These are phyloP conservation scores for Rachycentron canadum DNA, from an alignment of 2,797 vertebrate genomes.

Conservation along the genomic window DNA sequence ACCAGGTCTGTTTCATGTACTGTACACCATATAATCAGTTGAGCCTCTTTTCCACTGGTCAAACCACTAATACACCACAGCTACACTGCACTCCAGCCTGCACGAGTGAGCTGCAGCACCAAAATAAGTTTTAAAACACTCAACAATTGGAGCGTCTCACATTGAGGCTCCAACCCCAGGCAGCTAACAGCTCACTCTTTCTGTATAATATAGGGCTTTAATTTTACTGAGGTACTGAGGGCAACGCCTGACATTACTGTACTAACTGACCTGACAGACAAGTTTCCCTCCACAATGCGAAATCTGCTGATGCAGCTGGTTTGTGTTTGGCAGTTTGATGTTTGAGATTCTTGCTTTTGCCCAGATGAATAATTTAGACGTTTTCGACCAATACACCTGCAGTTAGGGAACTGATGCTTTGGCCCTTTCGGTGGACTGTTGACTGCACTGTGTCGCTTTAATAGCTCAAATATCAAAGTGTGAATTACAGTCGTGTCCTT, in stretches of 20 bases:
- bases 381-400: not conserved
- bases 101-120: too few species aligned
- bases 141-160: too few species aligned
- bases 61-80: too few species aligned
- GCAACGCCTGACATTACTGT: not conserved
- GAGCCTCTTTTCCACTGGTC: too few species aligned
- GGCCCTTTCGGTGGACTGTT: not conserved
- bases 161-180: too few species aligned
- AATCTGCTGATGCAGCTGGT: not conserved
- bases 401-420: not conserved
- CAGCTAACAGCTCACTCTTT: too few species aligned
- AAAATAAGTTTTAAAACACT: too few species aligned
- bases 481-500: not conserved
- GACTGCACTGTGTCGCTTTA: not conserved
- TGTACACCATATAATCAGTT: too few species aligned
- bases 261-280: not conserved
- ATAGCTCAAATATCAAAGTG: not conserved
- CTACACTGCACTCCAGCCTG: too few species aligned
- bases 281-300: not conserved
- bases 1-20: too few species aligned
- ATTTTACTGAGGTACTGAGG: too few species aligned
- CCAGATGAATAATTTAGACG: not conserved
- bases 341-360: not conserved
- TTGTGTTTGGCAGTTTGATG: not conserved
- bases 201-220: too few species aligned